Conservation (phyloP, 1,140 invertebrate species). For the Calephelis nemesis region DNA sequence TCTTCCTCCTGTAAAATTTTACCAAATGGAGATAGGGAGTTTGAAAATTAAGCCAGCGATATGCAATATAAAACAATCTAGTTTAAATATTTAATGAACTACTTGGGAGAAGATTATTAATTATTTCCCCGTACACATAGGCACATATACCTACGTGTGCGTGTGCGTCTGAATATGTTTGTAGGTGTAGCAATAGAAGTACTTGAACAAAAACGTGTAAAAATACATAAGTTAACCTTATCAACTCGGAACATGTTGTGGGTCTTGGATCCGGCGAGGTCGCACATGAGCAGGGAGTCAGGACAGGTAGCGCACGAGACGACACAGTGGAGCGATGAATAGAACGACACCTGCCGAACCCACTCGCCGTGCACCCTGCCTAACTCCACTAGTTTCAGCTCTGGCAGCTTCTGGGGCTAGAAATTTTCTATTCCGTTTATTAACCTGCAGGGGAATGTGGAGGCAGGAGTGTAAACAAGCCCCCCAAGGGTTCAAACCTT, state of each 20-base stretch:
- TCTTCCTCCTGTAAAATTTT: no score
- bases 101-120: no score
- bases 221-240: conserved; percentile 41
- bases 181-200: no score
- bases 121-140: no score
- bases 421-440: not conserved
- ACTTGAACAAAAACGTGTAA: not conserved
- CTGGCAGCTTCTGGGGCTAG: conserved; percentile 56
- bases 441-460: not conserved
- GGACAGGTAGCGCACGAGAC: conserved; percentile 77
- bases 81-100: no score
- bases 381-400: conserved; percentile 77
- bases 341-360: conserved; percentile 83
- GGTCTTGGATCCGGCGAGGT: conserved; percentile 57
- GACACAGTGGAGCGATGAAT: conserved; percentile 76
- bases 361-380: conserved; percentile 81
- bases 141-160: no score
- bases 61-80: not conserved
- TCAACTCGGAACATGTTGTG: conserved; percentile 59
- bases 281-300: conserved; percentile 63
- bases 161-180: no score
- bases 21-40: no score
- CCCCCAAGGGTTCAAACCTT: no score
- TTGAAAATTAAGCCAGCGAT: no score
- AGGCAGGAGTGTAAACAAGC: no score